phyloP scores from a whole-genome alignment of 2,888 invertebrate genomes.

The Reticulitermes lucifugus region DNA sequence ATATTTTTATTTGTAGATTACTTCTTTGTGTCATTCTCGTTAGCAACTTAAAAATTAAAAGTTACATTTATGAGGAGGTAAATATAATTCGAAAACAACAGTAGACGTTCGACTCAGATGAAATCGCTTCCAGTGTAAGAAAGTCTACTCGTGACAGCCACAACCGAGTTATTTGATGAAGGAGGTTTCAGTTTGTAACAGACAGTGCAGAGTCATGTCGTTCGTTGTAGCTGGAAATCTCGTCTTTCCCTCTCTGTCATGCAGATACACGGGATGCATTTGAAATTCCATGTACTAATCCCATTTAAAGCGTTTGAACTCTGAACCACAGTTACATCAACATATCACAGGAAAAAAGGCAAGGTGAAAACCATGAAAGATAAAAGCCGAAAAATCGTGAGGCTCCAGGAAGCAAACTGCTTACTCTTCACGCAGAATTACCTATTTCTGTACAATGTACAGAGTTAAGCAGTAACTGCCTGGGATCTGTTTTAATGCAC shows the following conservation, averaged over 20 bases:
- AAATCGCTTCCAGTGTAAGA: too few species aligned
- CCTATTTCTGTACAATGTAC: not conserved
- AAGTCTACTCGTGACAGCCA: too few species aligned
- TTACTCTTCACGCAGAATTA: not conserved
- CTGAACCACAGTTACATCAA: not conserved
- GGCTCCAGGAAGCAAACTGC: not conserved
- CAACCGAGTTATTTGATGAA: too few species aligned
- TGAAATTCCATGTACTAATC: conserved; percentile 42
- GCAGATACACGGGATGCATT: conserved; percentile 13
- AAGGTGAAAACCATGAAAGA: conserved; percentile 11
- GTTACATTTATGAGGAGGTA: too few species aligned
- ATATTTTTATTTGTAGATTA: too few species aligned
- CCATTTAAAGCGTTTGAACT: conserved; percentile 24
- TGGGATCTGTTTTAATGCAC: not conserved
- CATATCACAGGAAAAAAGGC: not conserved
- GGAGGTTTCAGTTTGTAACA: not conserved
- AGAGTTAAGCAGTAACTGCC: not conserved
- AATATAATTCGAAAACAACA: too few species aligned
- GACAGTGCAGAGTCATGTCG: not conserved
- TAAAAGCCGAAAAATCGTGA: conserved; percentile 31
- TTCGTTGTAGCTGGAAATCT: not conserved
- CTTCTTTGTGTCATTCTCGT: too few species aligned
- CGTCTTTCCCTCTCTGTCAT: not conserved
- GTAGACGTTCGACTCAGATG: too few species aligned
- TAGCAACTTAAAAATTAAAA: too few species aligned